A percentile compares a stretch with the other conserved stretches of the same genome.
Conservation (phyloP, 1,140 invertebrate species). For the Andricus grossulariae region DNA sequence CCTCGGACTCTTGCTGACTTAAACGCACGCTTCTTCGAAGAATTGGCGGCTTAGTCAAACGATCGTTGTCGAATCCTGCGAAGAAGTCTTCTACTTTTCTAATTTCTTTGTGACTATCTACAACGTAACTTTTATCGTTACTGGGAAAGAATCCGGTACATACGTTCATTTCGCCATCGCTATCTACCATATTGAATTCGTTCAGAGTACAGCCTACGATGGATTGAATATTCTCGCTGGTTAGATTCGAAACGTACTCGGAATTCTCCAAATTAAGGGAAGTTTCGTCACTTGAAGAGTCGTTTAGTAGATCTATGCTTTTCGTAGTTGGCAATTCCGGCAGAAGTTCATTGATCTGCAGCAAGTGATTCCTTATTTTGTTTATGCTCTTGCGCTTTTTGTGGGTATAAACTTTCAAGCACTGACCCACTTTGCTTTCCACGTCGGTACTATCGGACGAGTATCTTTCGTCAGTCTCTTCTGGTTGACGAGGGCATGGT, state of each 20-base stretch:
- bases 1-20: constrained; percentile 67
- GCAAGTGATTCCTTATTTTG: constrained; percentile 49
- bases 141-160: neutral
- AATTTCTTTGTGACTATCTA: constrained; percentile 33
- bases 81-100: constrained; percentile 56
- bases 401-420: constrained; percentile 68
- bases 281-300: constrained; percentile 59
- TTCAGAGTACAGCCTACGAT: constrained; percentile 51
- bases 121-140: constrained; percentile 16
- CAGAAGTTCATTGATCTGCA: constrained; percentile 51
- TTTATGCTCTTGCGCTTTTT: constrained; percentile 62
- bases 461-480: constrained; percentile 37
- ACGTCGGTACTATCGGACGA: constrained; percentile 54
- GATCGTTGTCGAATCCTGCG: constrained; percentile 48
- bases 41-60: constrained; percentile 48
- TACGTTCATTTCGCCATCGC: constrained; percentile 4
- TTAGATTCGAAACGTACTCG: constrained; percentile 67
- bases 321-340: constrained; percentile 57
- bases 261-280: constrained; percentile 66
- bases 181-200: constrained; percentile 18
- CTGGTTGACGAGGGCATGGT: constrained; percentile 41
- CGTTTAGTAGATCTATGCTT: constrained; percentile 67
- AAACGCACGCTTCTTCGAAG: constrained; percentile 68
- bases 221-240: constrained; percentile 63
- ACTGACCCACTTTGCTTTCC: constrained; percentile 64